Evolutionary conservation across 1,140 invertebrate genomes (phyloP), one percentile per base, ranked within the genome.

Genomic region (Pemphigus obesinymphae): DNA sequence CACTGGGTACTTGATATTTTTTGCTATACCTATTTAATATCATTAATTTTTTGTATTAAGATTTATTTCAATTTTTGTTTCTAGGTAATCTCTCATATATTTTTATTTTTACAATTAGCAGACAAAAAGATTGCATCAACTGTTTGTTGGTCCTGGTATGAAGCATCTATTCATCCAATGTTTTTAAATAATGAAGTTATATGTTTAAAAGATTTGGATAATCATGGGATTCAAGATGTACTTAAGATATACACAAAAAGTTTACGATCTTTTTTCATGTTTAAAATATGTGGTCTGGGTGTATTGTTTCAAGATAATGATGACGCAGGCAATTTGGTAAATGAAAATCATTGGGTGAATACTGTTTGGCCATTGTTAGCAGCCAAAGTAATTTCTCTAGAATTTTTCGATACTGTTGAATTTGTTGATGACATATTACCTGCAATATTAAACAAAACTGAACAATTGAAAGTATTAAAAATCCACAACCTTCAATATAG

Each of bases 391-490:
- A 4, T 40, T 37, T 68, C 8, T n/a, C 23, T 68, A 68, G 63
- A 68, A 68, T 40, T 68, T 40, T 40, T 68, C 17, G 8, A 40
- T 10, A 11, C 34, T n/a, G 34, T 40, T n/a, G 20, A 68, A 68
- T 40, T 40, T 40, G 1, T 11, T 40, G 63, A 40, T n/a, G 37
- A 3, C 3, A 68, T 40, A n/a, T 68, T 68, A 40, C 63, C 34
- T 37, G 34, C 63, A 20, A 17, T 68, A 40, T n/a, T 68, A 68
- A 68, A 40, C 1, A 34, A n/a, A 68, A 68, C 63, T n/a, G 20
- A 40, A 68, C 63, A 68, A 13, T 68, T 68, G n/a, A 68, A 23
- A 40, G 20, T 15, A 40, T 68, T 68, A n/a, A 68, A 68, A 68
- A 68, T 68, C 11, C 20, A 40, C 40, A 13, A 40, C 40, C 20